phyloP scores from a whole-genome alignment of 2,888 invertebrate species.

The Athetis lepigone region DNA sequence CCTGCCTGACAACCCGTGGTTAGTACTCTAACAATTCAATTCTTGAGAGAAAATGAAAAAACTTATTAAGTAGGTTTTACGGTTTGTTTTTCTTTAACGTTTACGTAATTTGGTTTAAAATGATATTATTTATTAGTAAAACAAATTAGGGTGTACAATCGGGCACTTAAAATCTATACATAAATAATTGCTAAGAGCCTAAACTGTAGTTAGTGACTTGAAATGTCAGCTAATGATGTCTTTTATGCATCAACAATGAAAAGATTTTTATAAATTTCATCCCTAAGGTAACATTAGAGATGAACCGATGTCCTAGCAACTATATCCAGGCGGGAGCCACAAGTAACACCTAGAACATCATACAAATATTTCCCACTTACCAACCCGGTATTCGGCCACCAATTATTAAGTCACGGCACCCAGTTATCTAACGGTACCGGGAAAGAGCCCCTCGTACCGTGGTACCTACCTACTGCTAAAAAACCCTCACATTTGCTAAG shows the following conservation, averaged over 20 bases:
- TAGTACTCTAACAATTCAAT: not conserved
- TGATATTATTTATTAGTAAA: no score
- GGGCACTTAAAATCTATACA: no score
- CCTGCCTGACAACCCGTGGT: slow-evolving; percentile 30
- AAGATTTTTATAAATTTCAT: no score
- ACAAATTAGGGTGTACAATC: no score
- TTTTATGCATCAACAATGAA: no score
- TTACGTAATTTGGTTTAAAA: no score
- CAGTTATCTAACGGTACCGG: slow-evolving; percentile 51
- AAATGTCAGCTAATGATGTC: no score
- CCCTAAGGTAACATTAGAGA: no score
- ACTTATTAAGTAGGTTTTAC: not conserved
- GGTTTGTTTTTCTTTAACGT: not conserved
- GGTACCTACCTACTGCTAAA: slow-evolving; percentile 39
- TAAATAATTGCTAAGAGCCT: no score
- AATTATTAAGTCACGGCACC: slow-evolving; percentile 39
- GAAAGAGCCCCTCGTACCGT: slow-evolving; percentile 34
- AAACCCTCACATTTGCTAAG: slow-evolving; percentile 59
- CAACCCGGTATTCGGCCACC: slow-evolving; percentile 24
- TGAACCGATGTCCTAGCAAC: no score
- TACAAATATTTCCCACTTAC: not conserved
- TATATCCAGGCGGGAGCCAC: no score
- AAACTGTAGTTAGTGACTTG: no score
- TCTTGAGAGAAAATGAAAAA: not conserved
- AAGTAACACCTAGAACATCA: not conserved